Conservation (phyloP, 2,113 vertebrate genomes). For the Psilopogon haemacephalus region DNA sequence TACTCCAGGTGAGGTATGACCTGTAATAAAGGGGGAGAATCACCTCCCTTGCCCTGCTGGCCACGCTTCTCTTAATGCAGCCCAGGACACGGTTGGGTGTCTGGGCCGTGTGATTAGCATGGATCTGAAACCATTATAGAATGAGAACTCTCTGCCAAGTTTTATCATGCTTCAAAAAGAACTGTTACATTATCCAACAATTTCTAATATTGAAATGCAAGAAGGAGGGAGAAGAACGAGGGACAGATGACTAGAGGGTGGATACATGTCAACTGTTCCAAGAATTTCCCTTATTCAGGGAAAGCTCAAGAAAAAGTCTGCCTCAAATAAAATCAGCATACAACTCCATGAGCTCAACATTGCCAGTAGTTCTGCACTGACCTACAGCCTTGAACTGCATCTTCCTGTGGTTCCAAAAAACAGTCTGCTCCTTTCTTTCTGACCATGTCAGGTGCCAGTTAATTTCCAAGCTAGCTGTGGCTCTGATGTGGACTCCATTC, state of each 20-base stretch:
- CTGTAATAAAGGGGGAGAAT: too few relatives aligned
- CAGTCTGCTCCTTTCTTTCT: neutral
- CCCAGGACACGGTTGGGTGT: too few relatives aligned
- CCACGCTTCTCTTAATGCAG: too few relatives aligned
- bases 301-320: constrained; percentile 29
- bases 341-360: neutral
- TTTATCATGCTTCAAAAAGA: constrained; percentile 23
- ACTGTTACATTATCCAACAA: constrained; percentile 30
- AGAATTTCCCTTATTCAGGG: constrained; percentile 28
- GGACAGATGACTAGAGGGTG: constrained; percentile 11
- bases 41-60: too few relatives aligned
- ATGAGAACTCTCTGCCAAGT: constrained; percentile 26
- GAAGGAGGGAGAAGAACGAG: constrained; percentile 3
- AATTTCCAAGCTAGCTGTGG: neutral
- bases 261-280: neutral
- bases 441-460: neutral
- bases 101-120: neutral
- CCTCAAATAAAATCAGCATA: neutral
- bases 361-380: neutral
- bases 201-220: constrained; percentile 46
- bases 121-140: neutral
- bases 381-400: neutral
- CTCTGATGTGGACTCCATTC: neutral
- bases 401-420: neutral
- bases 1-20: too few relatives aligned